Base-by-base conservation (phyloP, 2,888 invertebrate genomes). In the Antheraea yamamai region DNA sequence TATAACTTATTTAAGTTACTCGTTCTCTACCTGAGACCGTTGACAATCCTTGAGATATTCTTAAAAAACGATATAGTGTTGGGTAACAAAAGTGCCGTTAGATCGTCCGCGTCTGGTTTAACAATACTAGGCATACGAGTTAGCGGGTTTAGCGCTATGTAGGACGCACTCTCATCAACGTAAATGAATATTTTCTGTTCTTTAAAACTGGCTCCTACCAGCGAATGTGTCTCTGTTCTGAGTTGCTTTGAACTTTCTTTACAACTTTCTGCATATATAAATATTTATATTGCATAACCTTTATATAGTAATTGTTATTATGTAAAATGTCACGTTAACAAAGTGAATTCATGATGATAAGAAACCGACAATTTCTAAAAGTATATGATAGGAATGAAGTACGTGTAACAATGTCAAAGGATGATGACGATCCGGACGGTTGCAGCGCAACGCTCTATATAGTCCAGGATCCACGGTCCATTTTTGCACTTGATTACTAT, bases 11-110 rank as follows among this genome's bases (percentile, higher is more conserved):
- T 20, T 23, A 10, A 8, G 61, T 23, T 30, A 66, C 64, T 16
- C 64, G 26, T 66, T 61, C 61, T n/a, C 64, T 66, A 66, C 64
- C 30, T 66, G 64, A 66, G 14, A 0, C 64, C 85, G 88, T 88
- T 89, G 88, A 88, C 84, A 86, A 88, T 87, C 87, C 87, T 85
- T 82, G 87, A 87, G 85, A 84, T 86, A 84, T 87, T 87, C 85
- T 86, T 30, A 30, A 87, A 89, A 90, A 86, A 84, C 86, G 91
- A 92, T 92, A 88, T 85, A 89, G 88, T 89, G 86, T 87, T 87
- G 90, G 93, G 92, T 92, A 92, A 90, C 82, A 83, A 88, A 83
- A 88, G 85, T 93, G 87, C 94, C 94, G 94, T 94, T 94, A 94
- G 86, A 82, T 87, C 30, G 64, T 66, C 64, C 30, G 64, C 82